A percentile compares a stretch with the other conserved stretches of the same genome.
Conservation (phyloP, 2,797 vertebrate species). For the Pagetopsis macropterus region DNA sequence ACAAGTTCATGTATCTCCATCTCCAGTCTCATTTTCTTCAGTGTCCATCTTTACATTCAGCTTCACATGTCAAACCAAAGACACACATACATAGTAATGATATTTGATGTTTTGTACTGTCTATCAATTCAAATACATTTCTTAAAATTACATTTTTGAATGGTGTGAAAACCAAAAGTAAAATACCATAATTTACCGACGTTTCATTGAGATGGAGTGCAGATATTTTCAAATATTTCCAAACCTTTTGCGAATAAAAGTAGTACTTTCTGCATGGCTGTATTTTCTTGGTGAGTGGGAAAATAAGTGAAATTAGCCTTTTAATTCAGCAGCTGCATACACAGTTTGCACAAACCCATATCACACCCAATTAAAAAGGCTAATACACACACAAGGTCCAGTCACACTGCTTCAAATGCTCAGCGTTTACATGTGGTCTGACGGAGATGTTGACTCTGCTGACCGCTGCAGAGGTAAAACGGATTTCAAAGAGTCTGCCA, state of each 20-base stretch:
- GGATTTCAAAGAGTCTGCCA: constrained; percentile 70
- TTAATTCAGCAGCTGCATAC: constrained; percentile 54
- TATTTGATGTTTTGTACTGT: too few species aligned
- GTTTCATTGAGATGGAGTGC: constrained; percentile 2
- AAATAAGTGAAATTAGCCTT: constrained; percentile 25
- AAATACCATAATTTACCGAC: constrained; percentile 21
- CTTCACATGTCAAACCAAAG: too few species aligned
- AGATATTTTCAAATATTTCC: constrained; percentile 8
- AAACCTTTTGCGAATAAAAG: constrained; percentile 12
- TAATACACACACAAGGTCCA: constrained; percentile 53
- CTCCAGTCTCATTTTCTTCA: too few species aligned
- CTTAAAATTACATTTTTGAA: constrained; percentile 16
- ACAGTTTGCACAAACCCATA: constrained; percentile 47
- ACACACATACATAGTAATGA: too few species aligned
- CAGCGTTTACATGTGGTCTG: constrained; percentile 67
- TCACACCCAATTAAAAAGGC: constrained; percentile 65
- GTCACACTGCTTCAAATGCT: constrained; percentile 67
- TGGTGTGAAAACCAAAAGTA: constrained; percentile 25
- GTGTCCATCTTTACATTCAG: too few species aligned
- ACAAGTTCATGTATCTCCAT: too few species aligned
- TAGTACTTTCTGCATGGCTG: background rate
- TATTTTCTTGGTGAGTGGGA: background rate
- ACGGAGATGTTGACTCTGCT: constrained; percentile 74
- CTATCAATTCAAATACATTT: background rate
- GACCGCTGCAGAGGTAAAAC: constrained; percentile 74